Percentiles rank a stretch among this genome's conserved stretches.
Conservation (phyloP, 2,888 invertebrate genomes). For the Drosophila monieri region DNA sequence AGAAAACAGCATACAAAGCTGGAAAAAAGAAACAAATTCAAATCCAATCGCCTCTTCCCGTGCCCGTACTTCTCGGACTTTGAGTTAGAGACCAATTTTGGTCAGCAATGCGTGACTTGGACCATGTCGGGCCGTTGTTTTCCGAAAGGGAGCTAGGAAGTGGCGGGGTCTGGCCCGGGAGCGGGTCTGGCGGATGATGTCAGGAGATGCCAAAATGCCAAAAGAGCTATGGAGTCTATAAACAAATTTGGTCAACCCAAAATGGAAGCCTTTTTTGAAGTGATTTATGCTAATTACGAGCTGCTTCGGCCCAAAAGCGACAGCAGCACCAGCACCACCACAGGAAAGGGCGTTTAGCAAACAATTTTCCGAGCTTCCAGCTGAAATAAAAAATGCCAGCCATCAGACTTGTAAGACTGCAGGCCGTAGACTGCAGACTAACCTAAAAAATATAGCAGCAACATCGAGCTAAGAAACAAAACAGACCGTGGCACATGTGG, state of each 20-base stretch:
- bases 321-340: conserved; percentile 28
- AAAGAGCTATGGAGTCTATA: conserved; percentile 73
- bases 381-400: conserved; percentile 31
- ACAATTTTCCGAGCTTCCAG: conserved; percentile 63
- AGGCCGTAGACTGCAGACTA: neutral
- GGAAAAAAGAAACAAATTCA: conserved; percentile 39
- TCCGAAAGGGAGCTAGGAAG: conserved; percentile 2
- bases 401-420: neutral
- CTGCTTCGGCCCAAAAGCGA: conserved; percentile 59
- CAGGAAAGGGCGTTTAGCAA: conserved; percentile 75
- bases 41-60: conserved; percentile 48
- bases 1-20: conserved; percentile 33
- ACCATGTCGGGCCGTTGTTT: conserved; percentile 68
- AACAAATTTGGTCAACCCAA: conserved; percentile 77
- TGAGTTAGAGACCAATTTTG: conserved; percentile 70
- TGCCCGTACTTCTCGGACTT: conserved; percentile 16
- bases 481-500: conserved; percentile 42
- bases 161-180: conserved; percentile 15
- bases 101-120: conserved; percentile 78
- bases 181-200: conserved; percentile 36
- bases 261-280: conserved; percentile 77
- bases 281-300: conserved; percentile 79
- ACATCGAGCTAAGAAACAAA: conserved; percentile 8
- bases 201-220: conserved; percentile 77
- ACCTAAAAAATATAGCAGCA: neutral